These are phyloP conservation scores for Bubo blakistoni DNA, from an alignment of 2,113 vertebrate species.

Conservation along the genomic window DNA sequence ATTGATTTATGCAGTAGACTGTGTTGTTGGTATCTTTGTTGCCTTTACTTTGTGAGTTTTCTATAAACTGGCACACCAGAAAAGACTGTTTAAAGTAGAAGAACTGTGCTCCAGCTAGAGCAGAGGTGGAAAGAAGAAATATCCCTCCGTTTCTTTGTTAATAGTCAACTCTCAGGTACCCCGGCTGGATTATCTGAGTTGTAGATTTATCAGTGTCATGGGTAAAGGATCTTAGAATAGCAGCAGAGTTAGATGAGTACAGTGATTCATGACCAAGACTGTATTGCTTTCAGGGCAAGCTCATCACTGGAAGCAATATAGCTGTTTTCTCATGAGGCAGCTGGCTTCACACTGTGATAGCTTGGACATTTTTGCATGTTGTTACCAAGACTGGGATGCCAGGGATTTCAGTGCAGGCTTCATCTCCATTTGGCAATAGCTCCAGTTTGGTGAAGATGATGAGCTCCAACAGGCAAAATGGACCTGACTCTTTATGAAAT, in stretches of 20 bases:
- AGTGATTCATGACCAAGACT: neutral
- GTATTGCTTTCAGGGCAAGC: neutral
- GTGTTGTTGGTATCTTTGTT: neutral
- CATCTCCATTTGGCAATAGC: neutral
- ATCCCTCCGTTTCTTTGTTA: neutral
- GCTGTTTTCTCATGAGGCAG: neutral
- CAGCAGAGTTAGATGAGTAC: neutral
- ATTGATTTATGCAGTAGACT: neutral
- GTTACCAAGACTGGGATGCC: neutral
- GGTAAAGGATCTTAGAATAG: neutral
- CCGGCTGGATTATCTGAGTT: neutral
- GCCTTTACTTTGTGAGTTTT: neutral
- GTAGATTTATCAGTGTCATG: neutral
- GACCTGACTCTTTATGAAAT: neutral
- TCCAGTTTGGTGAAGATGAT: neutral
- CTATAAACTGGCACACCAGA: neutral
- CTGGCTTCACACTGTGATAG: neutral
- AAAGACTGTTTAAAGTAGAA: neutral
- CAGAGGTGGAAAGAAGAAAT: neutral
- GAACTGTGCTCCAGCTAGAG: neutral
- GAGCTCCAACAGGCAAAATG: neutral
- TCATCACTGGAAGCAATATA: neutral
- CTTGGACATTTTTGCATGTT: neutral
- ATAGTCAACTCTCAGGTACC: neutral
- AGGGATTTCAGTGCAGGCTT: neutral